Base-by-base conservation (phyloP, 2,888 invertebrate species). In the Acanthococcus lagerstroemiae region DNA sequence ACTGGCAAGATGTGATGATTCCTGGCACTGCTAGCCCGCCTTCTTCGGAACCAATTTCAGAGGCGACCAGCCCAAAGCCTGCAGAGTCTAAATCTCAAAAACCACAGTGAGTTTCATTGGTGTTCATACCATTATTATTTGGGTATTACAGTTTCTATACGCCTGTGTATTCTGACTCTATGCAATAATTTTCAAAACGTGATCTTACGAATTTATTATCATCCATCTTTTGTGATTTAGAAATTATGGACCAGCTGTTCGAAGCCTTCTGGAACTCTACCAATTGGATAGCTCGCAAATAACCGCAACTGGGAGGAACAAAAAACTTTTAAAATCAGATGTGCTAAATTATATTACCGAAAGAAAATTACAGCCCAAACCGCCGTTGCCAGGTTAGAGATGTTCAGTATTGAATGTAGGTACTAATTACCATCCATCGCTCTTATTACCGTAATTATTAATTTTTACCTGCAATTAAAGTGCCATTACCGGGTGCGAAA, bases 301-400 rank as follows among this genome's bases (percentile, higher is more conserved):
- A 4, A 74, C 76, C 67, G 77, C 80, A 27, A 79, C 81, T 48
- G 86, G 86, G 3, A 83, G 83, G 37, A 78, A 80, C 65, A 81
- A 81, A 67, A 78, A 79, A 68, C 73, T 86, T 6, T 73, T 84
- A 6, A 86, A 86, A 76, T 78, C 80, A 73, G 85, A 80, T 71
- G 79, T 82, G 15, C 72, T 82, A 25, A 72, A 75, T 9, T 74
- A 78, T 69, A 78, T 82, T 68, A 72, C 75, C 56, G 70, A 74
- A 4, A 78, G 80, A 44, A 77, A 78, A 55, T 48, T 81, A 12
- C 72, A 76, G 69, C 77, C 77, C 66, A 73, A 77, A 37, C 70
- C 74, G 4, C 74, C 73, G 2, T 72, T 72, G 70, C 48, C 72
- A 56, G 76, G 76, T 76, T 70, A 48, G 65, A n/a, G n/a, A n/a